Conservation (phyloP, 35 echinoderm and acorn worm genomes). For the Nesometra sesokonis region DNA sequence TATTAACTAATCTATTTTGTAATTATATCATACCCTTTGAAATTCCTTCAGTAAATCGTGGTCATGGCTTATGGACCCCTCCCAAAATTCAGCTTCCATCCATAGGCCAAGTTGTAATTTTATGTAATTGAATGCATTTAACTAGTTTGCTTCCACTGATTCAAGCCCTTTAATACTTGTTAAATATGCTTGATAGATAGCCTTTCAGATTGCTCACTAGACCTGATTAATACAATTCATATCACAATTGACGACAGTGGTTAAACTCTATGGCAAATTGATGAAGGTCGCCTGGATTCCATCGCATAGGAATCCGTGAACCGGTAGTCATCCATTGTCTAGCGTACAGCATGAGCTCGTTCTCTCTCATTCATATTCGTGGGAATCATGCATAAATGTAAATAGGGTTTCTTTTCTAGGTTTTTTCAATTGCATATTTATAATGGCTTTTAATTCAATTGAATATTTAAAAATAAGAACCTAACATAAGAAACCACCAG, state of each 20-base stretch:
- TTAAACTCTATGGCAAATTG: background rate
- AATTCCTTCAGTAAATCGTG: too few species aligned
- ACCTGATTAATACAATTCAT: background rate
- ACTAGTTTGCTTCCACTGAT: too few species aligned
- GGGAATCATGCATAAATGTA: background rate
- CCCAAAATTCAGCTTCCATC: too few species aligned
- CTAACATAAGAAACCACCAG: too few species aligned
- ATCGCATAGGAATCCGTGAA: background rate
- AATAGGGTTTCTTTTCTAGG: background rate
- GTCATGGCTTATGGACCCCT: too few species aligned
- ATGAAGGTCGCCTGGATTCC: background rate
- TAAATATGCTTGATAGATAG: background rate
- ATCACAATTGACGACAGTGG: background rate
- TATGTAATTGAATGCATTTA: too few species aligned
- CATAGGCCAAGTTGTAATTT: too few species aligned
- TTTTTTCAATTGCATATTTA: too few species aligned
- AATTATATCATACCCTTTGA: too few species aligned
- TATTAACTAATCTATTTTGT: too few species aligned
- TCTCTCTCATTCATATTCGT: background rate
- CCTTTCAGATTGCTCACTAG: background rate
- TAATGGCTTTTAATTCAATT: too few species aligned
- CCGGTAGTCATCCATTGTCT: background rate
- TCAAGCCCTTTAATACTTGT: background rate
- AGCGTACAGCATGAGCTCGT: background rate
- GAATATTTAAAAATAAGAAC: too few species aligned